These are phyloP conservation scores for Helicoverpa armigera DNA, from an alignment of 1,140 invertebrate species.

Conservation along the genomic window DNA sequence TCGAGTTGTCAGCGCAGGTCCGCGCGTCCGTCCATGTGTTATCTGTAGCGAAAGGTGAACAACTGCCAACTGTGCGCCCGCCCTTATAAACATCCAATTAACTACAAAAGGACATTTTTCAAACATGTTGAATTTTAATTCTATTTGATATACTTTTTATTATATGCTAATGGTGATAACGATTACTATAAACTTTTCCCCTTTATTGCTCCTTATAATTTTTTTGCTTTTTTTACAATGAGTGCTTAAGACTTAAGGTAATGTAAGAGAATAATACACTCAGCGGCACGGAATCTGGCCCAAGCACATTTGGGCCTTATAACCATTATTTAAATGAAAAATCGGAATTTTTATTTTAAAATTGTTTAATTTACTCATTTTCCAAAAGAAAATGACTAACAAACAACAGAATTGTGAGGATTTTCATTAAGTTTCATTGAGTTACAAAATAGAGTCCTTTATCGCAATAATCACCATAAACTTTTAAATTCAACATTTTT, in stretches of 20 bases:
- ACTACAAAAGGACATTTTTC: constrained; percentile 30
- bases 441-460: no score
- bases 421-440: no score
- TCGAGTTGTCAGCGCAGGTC: constrained; percentile 38
- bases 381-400: no score
- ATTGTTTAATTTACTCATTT: no score
- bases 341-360: no score
- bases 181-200: background rate
- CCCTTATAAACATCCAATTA: constrained; percentile 31
- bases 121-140: constrained; percentile 16
- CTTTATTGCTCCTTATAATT: background rate
- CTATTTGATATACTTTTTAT: constrained; percentile 24
- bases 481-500: no score
- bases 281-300: no score
- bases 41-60: constrained; percentile 33
- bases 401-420: no score
- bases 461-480: no score
- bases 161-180: background rate
- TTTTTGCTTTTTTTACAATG: no score
- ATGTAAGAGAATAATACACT: constrained; percentile 15
- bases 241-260: background rate
- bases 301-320: no score
- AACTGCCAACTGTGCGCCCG: constrained; percentile 12
- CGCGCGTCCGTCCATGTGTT: constrained; percentile 54
- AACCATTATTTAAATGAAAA: no score